Evolutionary conservation across 2,888 invertebrate genomes (phyloP).

Genomic region (Aphodius sticticus): DNA sequence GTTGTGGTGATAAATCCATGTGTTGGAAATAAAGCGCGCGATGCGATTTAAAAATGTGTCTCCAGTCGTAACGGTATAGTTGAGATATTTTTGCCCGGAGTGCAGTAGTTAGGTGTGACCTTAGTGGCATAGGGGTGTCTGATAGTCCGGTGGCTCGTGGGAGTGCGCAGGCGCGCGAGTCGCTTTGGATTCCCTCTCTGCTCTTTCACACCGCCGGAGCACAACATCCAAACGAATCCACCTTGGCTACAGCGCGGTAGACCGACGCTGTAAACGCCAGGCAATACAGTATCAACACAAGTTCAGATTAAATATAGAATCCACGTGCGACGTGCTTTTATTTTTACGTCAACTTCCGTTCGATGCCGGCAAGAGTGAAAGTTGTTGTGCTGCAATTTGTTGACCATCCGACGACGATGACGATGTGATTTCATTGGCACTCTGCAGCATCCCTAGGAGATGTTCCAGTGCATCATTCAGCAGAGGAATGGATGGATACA

Average conservation of each 20-base stretch:
- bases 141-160: slow-evolving; percentile 37
- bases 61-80: background rate
- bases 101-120: slow-evolving; percentile 40
- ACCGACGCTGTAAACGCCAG: slow-evolving; percentile 13
- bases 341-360: slow-evolving; percentile 41
- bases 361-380: slow-evolving; percentile 34
- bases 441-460: slow-evolving; percentile 54
- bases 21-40: background rate
- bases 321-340: slow-evolving; percentile 43
- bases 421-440: slow-evolving; percentile 39
- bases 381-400: slow-evolving; percentile 34
- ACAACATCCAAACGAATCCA: slow-evolving; percentile 12
- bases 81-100: slow-evolving; percentile 33
- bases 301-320: slow-evolving; percentile 43
- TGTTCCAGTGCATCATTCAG: slow-evolving; percentile 87
- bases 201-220: slow-evolving; percentile 16
- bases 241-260: slow-evolving; percentile 24
- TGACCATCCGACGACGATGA: slow-evolving; percentile 23
- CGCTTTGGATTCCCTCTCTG: slow-evolving; percentile 37
- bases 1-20: background rate
- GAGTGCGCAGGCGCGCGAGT: slow-evolving; percentile 38
- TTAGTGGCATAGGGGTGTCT: slow-evolving; percentile 40
- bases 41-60: background rate
- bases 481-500: slow-evolving; percentile 80
- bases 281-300: slow-evolving; percentile 28